phyloP scores from a whole-genome alignment of 1,140 invertebrate species.

The Parasteatoda tepidariorum region DNA sequence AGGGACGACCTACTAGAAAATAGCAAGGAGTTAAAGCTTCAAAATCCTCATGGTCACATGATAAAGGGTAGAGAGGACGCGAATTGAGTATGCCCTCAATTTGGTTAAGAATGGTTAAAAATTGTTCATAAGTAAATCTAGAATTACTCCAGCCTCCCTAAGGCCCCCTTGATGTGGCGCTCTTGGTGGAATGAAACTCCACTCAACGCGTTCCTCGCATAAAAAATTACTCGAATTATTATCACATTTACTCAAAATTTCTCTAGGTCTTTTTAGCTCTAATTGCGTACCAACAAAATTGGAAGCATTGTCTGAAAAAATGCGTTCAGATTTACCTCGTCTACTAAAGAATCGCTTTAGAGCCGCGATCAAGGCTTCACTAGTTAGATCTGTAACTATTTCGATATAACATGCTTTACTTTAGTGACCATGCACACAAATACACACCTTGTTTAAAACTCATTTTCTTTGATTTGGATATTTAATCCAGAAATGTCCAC shows the following conservation, averaged over 20 bases:
- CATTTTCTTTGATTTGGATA: not conserved
- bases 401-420: constrained; percentile 10
- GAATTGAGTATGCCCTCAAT: not conserved
- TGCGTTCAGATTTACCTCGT: not conserved
- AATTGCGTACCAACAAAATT: not conserved
- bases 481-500: constrained; percentile 35
- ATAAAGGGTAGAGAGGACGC: not conserved
- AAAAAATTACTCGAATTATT: not conserved
- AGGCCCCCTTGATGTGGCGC: not conserved
- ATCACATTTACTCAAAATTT: not conserved
- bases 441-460: not conserved
- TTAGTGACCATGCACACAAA: constrained; percentile 12
- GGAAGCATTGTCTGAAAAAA: constrained; percentile 1
- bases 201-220: not conserved
- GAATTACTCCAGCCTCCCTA: not conserved
- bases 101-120: not conserved
- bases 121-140: constrained; percentile 12
- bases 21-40: not conserved
- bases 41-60: not conserved
- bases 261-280: not conserved
- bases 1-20: not conserved
- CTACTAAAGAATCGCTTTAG: constrained; percentile 1
- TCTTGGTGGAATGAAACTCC: constrained; percentile 1
- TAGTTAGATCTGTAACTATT: constrained; percentile 18
- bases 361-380: not conserved